A percentile compares a stretch with the other conserved stretches of the same genome.
Conservation (phyloP, 2,113 vertebrate genomes). For the Dryoscopus gambensis region DNA sequence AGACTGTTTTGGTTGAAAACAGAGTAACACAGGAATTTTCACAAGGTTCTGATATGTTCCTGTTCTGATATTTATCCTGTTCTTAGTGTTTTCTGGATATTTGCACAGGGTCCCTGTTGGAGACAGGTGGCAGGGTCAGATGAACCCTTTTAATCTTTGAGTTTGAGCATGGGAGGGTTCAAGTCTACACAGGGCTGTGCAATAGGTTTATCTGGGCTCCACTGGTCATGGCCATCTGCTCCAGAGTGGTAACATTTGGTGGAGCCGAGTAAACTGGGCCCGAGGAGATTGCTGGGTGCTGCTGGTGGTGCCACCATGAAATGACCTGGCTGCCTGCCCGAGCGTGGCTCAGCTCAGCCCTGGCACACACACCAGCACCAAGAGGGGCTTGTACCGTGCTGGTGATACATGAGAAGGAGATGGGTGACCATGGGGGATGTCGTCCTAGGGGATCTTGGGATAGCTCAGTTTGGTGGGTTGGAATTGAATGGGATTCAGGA, state of each 20-base stretch:
- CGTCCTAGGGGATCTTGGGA: background rate
- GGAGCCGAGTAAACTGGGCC: fast-evolving
- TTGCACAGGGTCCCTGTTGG: background rate
- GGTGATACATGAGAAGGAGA: background rate
- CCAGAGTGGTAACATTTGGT: fast-evolving
- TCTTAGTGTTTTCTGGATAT: background rate
- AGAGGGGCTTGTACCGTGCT: background rate
- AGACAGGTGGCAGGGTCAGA: background rate
- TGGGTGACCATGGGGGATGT: fast-evolving
- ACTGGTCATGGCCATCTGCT: fast-evolving
- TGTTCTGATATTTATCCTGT: background rate
- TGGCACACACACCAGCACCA: background rate
- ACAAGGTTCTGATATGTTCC: background rate
- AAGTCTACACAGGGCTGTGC: fast-evolving
- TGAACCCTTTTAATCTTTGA: background rate
- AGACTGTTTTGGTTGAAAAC: background rate
- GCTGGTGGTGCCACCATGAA: background rate
- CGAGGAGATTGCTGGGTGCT: fast-evolving
- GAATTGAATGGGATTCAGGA: background rate
- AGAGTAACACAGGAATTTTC: background rate
- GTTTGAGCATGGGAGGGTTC: background rate
- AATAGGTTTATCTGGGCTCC: background rate
- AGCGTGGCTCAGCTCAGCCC: background rate
- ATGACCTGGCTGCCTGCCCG: background rate
- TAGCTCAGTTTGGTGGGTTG: background rate